A percentile compares a stretch with the other conserved stretches of the same genome.
Evolutionary conservation across 2,113 vertebrate genomes (phyloP).

Genomic region (Eira barbara): DNA sequence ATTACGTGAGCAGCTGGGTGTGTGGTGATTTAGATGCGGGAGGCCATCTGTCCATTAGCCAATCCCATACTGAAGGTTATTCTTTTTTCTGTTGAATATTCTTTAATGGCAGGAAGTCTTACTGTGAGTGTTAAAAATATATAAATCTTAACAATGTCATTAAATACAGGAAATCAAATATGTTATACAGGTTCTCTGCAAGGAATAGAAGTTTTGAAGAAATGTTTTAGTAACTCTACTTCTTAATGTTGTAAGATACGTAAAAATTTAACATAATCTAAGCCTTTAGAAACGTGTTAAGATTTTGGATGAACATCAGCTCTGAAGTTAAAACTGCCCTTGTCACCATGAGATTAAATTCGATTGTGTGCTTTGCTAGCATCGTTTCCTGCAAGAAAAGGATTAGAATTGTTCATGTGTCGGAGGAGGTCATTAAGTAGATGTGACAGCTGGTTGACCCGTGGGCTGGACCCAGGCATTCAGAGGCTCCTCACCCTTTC

Average conservation of each 20-base stretch:
- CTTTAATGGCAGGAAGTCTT: neutral
- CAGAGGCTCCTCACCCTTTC: neutral
- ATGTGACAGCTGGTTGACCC: neutral
- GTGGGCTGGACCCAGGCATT: neutral
- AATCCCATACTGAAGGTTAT: neutral
- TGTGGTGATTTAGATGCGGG: rapidly evolving
- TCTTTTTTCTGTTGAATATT: neutral
- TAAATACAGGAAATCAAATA: neutral
- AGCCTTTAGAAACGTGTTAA: neutral
- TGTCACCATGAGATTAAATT: neutral
- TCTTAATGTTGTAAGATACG: neutral
- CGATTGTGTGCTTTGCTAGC: neutral
- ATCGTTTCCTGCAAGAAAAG: neutral
- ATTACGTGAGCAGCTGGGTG: neutral
- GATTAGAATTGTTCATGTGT: neutral
- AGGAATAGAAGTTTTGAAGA: neutral
- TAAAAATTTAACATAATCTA: neutral
- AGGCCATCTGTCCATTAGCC: neutral
- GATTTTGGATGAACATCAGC: neutral
- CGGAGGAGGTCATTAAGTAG: neutral
- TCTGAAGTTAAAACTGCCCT: neutral
- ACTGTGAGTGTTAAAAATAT: neutral
- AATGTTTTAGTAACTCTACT: neutral
- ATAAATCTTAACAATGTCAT: neutral
- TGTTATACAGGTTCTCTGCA: neutral